Conservation (phyloP, 2,888 invertebrate species). For the Dioctria rufipes region DNA sequence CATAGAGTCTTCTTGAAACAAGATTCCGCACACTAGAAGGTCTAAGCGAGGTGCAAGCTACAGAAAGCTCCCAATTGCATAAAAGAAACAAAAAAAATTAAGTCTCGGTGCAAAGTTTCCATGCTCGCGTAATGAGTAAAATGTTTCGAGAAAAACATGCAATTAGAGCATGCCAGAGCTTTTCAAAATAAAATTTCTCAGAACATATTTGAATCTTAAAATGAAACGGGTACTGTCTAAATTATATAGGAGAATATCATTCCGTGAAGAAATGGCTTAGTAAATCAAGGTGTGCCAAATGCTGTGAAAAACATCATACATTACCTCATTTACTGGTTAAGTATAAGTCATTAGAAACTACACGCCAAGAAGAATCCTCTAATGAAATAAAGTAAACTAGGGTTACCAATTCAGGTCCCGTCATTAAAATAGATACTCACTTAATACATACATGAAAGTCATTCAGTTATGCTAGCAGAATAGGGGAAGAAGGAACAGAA, state of each 20-base stretch:
- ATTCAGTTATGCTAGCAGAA: constrained; percentile 10
- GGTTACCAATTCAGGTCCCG: background rate
- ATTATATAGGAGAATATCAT: constrained; percentile 5
- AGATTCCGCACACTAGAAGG: background rate
- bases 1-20: background rate
- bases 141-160: background rate
- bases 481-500: background rate
- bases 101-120: background rate
- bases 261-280: background rate
- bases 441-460: background rate
- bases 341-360: background rate
- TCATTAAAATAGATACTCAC: background rate
- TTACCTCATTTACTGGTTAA: background rate
- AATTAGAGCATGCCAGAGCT: background rate
- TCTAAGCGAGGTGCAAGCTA: background rate
- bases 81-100: background rate
- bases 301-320: constrained; percentile 2
- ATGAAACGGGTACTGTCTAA: background rate
- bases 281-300: background rate
- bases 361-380: background rate
- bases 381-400: background rate
- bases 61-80: background rate
- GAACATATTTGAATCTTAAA: background rate
- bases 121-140: background rate
- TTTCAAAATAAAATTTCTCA: background rate